Base-by-base conservation (phyloP, 1,140 invertebrate species). In the Nasonia longicornis region DNA sequence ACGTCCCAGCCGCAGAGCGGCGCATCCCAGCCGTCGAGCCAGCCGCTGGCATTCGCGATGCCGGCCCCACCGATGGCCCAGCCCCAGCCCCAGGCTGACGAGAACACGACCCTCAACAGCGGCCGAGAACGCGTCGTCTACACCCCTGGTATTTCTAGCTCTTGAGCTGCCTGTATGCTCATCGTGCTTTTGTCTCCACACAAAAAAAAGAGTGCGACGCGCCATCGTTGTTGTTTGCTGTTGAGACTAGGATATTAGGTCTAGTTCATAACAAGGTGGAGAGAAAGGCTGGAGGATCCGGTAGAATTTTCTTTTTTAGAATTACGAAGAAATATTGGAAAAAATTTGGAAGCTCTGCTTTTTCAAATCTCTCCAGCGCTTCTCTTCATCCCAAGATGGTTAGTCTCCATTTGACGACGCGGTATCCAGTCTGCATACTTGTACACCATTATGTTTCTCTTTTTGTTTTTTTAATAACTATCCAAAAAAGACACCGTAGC, bases 21-120 rank as follows among this genome's bases (percentile, higher is more conserved):
- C 35, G 80, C 85, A 11, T 84, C 86, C n/a, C 87, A 86, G 71
- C 86, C 84, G n/a, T 81, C 82, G 26, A 86, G 80, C 11, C 86
- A 87, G 75, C 85, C 86, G 69, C 84, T 87, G 11, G 87, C 88
- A 66, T 90, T 90, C 77, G 90, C 90, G 48, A 91, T 91, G 91
- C 90, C 90, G 64, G 86, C 89, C 29, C 89, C 89, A 45, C 83
- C 85, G 63, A 81, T 89, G 63, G 86, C 88, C 35, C 89, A 89
- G 58, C 83, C 85, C 64, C 52, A 63, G 58, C 73, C 81, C 52
- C 84, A 85, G 82, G 85, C 88, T 75, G 89, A 88, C 64, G 91
- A 92, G 83, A 91, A 86, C 70, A 92, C 91, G 35, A 89, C 85
- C 80, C 85, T 92, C 73, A 92, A 91, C 83, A 89, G 89, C 35